Evolutionary conservation across 2,113 vertebrate genomes (phyloP), one percentile per base, ranked within the genome.

Genomic region (Tautogolabrus adspersus): DNA sequence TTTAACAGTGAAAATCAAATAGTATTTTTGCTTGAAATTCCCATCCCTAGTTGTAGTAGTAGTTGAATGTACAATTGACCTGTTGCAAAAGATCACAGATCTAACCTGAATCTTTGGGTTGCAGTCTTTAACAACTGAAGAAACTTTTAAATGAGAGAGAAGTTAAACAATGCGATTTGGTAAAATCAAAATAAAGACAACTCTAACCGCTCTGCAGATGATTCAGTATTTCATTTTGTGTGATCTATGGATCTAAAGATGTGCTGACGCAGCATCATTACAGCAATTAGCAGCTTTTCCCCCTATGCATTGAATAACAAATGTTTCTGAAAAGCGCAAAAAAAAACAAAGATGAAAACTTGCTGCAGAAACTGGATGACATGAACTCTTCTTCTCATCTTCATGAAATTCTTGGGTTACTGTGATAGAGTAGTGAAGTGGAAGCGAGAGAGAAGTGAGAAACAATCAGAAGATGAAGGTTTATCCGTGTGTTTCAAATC

Each of bases 401-500:
- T 75, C 30, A 18, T 19, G 51, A 58, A 52, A 67, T 38, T 59
- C 62, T 66, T 19, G 23, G n/a, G 46, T 74, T 62, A 40, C 19
- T 15, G 44, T 19, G n/a, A 23, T 62, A 56, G 30, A 70, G 42
- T 26, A 70, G 47, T 26, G 63, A 66, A 62, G 57, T 10, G 22
- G 26, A 56, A 65, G 60, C 13, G 30, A 26, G 65, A 61, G 23
- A 67, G 57, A 83, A 51, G 40, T 42, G 42, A 37, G 56, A 83
- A 85, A 79, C 72, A 78, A 72, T 85, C 49, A 21, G 56, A 74
- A 72, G 66, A 88, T 80, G 83, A 86, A 82, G 67, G 73, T 82
- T 84, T 74, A 82, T 80, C 72, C 11, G 15, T 72, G 69, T 66
- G 67, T 85, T 90, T 86, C 83, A 87, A 82, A 88, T 71, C 75